Evolutionary conservation across 2,797 vertebrate species (phyloP).

Genomic region (Diceros bicornis): DNA sequence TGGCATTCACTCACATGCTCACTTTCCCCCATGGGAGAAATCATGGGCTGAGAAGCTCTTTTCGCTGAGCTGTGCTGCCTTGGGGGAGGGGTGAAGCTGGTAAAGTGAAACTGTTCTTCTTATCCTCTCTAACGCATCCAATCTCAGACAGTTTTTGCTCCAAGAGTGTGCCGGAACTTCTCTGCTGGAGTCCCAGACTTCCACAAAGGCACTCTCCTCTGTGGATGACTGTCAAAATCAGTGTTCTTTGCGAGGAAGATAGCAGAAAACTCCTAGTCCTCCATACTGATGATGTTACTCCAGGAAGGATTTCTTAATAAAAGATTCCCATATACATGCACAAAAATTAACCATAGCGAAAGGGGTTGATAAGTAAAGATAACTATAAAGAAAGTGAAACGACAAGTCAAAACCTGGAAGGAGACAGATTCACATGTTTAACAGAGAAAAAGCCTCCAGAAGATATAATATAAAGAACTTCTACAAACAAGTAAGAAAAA

Average conservation of each 20-base stretch:
- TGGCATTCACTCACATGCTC: not conserved
- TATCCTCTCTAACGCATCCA: not conserved
- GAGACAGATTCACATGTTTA: not conserved
- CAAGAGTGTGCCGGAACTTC: not conserved
- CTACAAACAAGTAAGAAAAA: not conserved
- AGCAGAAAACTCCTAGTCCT: not conserved
- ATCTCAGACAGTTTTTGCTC: not conserved
- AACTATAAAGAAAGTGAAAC: not conserved
- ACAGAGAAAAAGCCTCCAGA: not conserved
- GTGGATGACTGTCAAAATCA: not conserved
- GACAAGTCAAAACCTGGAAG: not conserved
- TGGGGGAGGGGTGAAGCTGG: not conserved
- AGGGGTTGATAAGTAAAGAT: not conserved
- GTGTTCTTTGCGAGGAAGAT: not conserved
- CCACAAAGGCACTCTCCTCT: not conserved
- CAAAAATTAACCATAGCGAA: not conserved
- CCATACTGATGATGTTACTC: too few relatives aligned
- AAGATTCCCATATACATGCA: not conserved
- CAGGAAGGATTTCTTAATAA: not conserved
- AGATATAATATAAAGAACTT: not conserved
- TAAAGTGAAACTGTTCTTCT: not conserved
- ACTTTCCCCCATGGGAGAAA: not conserved
- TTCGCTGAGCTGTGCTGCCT: not conserved
- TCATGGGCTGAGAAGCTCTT: not conserved
- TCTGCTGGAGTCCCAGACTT: not conserved